Evolutionary conservation across 2,797 vertebrate species (phyloP).

Genomic region (Gymnothorax javanicus): DNA sequence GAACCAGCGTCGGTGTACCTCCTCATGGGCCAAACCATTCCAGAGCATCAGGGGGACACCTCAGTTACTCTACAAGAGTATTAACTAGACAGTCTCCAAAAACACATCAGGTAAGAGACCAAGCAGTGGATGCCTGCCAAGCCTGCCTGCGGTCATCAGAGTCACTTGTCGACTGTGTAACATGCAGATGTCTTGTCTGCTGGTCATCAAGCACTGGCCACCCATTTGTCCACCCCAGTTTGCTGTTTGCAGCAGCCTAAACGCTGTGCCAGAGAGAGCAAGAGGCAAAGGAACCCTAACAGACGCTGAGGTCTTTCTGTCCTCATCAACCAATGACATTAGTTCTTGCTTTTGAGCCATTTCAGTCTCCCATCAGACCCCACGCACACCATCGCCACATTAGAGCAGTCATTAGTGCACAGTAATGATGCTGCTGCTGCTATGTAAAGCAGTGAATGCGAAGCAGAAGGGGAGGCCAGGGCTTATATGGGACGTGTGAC

Average conservation of each 20-base stretch:
- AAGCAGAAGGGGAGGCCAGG: background rate
- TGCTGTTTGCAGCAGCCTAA: background rate
- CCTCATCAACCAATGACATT: background rate
- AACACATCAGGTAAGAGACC: no score
- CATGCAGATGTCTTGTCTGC: no score
- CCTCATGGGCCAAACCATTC: background rate
- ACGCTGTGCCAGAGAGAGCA: background rate
- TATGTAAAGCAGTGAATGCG: background rate
- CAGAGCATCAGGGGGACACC: no score
- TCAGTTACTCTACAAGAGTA: no score
- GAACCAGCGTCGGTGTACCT: background rate
- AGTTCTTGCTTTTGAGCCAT: background rate
- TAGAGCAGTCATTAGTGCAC: background rate
- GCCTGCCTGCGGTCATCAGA: no score
- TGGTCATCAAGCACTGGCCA: background rate
- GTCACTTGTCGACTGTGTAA: no score
- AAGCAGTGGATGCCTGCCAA: no score
- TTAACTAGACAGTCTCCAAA: background rate
- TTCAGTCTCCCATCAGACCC: background rate
- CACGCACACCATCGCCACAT: background rate
- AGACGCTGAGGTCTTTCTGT: background rate
- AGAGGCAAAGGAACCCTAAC: background rate
- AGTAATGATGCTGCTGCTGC: background rate
- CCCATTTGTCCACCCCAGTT: background rate
- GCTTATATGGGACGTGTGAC: background rate